Percentiles rank a stretch among this genome's conserved stretches.
Conservation (phyloP, 1,140 invertebrate genomes). For the Sycophila sp. region DNA sequence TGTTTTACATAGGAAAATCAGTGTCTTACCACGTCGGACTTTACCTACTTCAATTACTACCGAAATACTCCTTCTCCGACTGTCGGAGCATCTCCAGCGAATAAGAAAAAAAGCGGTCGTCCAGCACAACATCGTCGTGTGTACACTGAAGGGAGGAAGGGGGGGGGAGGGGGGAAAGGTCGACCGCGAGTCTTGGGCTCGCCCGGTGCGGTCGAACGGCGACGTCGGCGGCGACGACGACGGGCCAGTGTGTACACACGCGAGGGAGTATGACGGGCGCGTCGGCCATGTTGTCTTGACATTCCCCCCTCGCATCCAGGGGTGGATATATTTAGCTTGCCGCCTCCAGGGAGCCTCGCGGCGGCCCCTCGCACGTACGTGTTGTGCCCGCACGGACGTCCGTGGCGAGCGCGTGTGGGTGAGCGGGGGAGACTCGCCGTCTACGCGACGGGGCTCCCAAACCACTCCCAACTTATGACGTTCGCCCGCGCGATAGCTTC, state of each 20-base stretch:
- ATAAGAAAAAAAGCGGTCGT: too few species aligned
- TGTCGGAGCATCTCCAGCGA: too few species aligned
- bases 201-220: slow-evolving; percentile 50
- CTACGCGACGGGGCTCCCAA: too few species aligned
- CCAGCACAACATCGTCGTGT: too few species aligned
- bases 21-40: too few species aligned
- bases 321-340: slow-evolving; percentile 68
- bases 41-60: too few species aligned
- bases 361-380: slow-evolving; percentile 39
- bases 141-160: too few species aligned
- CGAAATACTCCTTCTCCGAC: too few species aligned
- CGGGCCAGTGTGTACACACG: slow-evolving; percentile 59
- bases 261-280: slow-evolving; percentile 61
- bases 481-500: slow-evolving; percentile 48
- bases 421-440: background rate
- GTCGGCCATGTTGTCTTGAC: slow-evolving; percentile 69
- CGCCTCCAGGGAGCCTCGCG: slow-evolving; percentile 63
- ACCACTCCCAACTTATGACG: slow-evolving; percentile 63
- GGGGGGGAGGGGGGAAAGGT: too few species aligned
- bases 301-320: slow-evolving; percentile 63
- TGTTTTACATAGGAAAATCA: too few species aligned
- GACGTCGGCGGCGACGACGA: slow-evolving; percentile 53
- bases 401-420: background rate
- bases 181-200: background rate
- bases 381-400: slow-evolving; percentile 44